A percentile compares a stretch with the other conserved stretches of the same genome.
Conservation (phyloP, 2,888 invertebrate genomes). For the Molorchus minor region DNA sequence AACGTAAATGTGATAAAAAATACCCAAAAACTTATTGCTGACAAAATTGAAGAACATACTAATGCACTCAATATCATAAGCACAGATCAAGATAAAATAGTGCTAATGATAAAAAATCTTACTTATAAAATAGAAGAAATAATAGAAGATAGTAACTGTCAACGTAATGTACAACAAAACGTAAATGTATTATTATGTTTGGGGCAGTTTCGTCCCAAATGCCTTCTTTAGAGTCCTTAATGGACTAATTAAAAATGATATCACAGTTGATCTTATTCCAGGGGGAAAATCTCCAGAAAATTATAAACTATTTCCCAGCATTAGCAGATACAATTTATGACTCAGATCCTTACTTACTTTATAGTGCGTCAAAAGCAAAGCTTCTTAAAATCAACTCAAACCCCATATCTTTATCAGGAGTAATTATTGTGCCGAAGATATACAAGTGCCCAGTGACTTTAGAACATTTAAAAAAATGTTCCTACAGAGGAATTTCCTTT, state of each 20-base stretch:
- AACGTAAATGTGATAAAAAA: not conserved
- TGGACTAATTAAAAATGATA: not conserved
- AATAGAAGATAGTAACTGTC: not conserved
- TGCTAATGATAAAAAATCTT: not conserved
- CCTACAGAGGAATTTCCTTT: not conserved
- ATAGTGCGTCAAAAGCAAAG: not conserved
- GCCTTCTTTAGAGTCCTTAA: not conserved
- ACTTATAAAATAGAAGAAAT: not conserved
- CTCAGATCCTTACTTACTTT: not conserved
- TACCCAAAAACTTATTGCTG: not conserved
- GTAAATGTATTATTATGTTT: not conserved
- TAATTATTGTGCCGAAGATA: not conserved
- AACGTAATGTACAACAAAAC: not conserved
- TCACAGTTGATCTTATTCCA: not conserved
- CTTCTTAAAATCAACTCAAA: not conserved
- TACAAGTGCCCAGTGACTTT: not conserved
- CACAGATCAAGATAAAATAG: not conserved
- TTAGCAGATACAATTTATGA: not conserved
- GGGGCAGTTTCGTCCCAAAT: not conserved
- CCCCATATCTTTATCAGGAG: not conserved
- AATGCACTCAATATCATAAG: not conserved
- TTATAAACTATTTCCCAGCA: not conserved
- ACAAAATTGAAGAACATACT: not conserved
- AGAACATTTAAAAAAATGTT: not conserved
- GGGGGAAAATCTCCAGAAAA: not conserved